These are phyloP conservation scores for Tamias sibiricus DNA, from an alignment of 2,113 vertebrate genomes.

Conservation along the genomic window DNA sequence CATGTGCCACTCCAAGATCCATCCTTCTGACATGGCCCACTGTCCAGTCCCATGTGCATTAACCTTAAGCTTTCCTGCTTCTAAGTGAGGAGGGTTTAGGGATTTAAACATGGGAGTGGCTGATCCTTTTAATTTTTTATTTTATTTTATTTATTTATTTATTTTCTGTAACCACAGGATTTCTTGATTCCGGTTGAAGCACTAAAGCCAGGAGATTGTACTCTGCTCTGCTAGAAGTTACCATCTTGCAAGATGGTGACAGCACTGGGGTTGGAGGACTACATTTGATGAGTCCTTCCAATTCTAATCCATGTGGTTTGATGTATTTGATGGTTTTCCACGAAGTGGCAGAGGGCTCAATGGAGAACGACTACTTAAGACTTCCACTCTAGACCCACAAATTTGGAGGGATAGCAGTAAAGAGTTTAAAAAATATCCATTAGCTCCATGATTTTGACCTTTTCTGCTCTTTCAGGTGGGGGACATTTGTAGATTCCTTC, in stretches of 20 bases:
- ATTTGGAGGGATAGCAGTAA: background rate
- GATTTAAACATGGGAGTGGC: background rate
- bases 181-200: background rate
- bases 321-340: background rate
- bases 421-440: background rate
- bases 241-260: background rate
- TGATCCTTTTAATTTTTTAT: too few relatives aligned
- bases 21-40: background rate
- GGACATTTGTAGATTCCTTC: background rate
- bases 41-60: background rate
- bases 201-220: background rate
- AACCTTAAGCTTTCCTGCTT: background rate
- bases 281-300: background rate
- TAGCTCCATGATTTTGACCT: background rate
- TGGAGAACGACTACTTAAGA: background rate
- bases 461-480: background rate
- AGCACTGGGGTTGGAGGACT: background rate
- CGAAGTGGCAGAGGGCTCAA: background rate
- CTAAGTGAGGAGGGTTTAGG: background rate
- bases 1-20: rapidly evolving
- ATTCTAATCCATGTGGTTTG: background rate
- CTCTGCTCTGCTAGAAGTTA: background rate
- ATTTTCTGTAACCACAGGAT: background rate
- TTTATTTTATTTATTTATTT: too few relatives aligned
- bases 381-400: background rate